Percentiles rank a stretch among this genome's conserved stretches.
These are phyloP conservation scores for Melipona quadrifasciata DNA, from an alignment of 1,140 invertebrate species.

Conservation along the genomic window DNA sequence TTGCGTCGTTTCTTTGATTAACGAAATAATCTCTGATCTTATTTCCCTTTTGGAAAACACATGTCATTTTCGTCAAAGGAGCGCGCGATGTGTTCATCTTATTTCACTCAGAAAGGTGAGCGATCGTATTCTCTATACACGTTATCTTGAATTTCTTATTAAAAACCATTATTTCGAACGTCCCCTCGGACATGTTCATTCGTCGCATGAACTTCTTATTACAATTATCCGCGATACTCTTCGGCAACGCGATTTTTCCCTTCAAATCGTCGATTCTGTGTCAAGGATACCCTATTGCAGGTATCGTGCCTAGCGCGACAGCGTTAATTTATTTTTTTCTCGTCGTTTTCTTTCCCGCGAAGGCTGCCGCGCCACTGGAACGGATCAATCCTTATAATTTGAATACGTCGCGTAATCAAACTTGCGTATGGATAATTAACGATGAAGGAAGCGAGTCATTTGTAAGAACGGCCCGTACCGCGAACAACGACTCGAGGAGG, in stretches of 20 bases:
- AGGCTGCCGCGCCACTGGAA: constrained; percentile 60
- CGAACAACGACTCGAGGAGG: background rate
- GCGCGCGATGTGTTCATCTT: too few species aligned
- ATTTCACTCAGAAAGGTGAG: too few species aligned
- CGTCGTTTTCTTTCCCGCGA: constrained; percentile 47
- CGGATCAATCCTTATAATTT: constrained; percentile 62
- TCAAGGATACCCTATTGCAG: constrained; percentile 52
- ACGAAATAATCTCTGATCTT: too few species aligned
- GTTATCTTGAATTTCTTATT: background rate
- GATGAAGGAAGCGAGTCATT: constrained; percentile 52
- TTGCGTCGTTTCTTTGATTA: too few species aligned
- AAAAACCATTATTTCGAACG: too few species aligned
- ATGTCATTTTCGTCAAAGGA: too few species aligned
- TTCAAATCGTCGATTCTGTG: constrained; percentile 44
- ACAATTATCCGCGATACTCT: background rate
- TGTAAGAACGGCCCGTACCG: background rate
- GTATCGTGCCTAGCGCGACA: constrained; percentile 9
- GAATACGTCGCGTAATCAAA: constrained; percentile 47
- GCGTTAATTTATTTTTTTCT: constrained; percentile 33
- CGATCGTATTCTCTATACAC: too few species aligned
- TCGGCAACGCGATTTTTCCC: background rate
- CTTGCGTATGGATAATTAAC: constrained; percentile 57
- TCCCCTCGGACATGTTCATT: background rate
- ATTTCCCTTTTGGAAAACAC: too few species aligned
- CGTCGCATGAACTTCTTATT: background rate